Evolutionary conservation across 1,140 invertebrate genomes (phyloP).

Genomic region (Danaus plexippus): DNA sequence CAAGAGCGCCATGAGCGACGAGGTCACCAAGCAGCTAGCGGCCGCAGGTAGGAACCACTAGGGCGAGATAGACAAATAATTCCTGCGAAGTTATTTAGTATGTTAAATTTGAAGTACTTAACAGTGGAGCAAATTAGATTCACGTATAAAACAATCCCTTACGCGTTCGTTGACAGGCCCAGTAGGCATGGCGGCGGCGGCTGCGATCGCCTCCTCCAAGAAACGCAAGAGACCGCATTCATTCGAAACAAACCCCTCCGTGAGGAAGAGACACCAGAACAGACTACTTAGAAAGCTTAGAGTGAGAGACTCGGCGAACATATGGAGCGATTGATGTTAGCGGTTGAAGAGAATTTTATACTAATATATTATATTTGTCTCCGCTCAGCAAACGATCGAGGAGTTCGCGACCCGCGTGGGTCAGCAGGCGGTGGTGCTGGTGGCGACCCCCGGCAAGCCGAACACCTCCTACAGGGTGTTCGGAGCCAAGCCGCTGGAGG

Average conservation of each 20-base stretch:
- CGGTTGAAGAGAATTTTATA: not conserved
- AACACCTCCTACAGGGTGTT: constrained; percentile 97
- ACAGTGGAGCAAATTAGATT: no score
- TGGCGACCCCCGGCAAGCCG: constrained; percentile 96
- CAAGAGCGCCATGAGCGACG: constrained; percentile 84
- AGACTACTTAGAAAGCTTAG: constrained; percentile 89
- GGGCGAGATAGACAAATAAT: not conserved
- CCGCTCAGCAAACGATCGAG: constrained; percentile 90
- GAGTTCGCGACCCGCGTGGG: constrained; percentile 97
- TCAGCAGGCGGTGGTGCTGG: constrained; percentile 96
- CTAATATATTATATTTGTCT: not conserved
- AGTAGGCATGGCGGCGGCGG: constrained; percentile 95
- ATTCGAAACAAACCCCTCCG: constrained; percentile 98
- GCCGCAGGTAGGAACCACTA: constrained; percentile 83
- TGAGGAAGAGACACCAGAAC: constrained; percentile 96
- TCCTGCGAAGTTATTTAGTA: no score
- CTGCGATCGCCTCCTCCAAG: constrained; percentile 96
- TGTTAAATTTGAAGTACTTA: no score
- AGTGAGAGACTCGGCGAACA: constrained; percentile 67
- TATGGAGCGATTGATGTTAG: not conserved
- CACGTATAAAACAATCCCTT: no score
- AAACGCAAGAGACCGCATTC: constrained; percentile 96
- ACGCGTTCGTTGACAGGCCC: constrained; percentile 74
- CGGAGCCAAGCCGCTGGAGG: constrained; percentile 96
- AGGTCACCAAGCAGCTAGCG: constrained; percentile 95